Evolutionary conservation across 2,888 invertebrate species (phyloP).

Genomic region (Alloscopus bannaensis): DNA sequence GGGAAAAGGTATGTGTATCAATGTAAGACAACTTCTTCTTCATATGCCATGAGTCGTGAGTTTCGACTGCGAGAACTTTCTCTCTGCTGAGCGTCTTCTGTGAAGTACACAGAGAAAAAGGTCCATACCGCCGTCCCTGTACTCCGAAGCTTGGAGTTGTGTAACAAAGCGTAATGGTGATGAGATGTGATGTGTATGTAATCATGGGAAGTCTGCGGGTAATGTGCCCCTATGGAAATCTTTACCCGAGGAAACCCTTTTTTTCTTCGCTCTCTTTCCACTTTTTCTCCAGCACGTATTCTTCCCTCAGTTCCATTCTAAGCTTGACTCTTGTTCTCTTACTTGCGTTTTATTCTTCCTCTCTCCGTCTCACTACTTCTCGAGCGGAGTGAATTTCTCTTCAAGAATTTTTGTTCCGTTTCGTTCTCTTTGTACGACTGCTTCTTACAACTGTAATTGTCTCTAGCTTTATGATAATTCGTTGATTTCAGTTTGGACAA

Average conservation of each 20-base stretch:
- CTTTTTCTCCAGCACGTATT: slow-evolving; percentile 47
- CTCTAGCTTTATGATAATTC: too few relatives aligned
- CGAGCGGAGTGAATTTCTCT: slow-evolving; percentile 37
- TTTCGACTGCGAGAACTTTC: slow-evolving; percentile 23
- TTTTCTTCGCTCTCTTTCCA: slow-evolving; percentile 44
- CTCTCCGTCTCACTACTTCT: slow-evolving; percentile 35
- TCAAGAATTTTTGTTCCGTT: slow-evolving; percentile 10
- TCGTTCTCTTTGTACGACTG: slow-evolving; percentile 20
- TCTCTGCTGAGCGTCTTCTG: not conserved
- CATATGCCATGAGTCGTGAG: slow-evolving; percentile 25
- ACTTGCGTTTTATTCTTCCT: slow-evolving; percentile 52
- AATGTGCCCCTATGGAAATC: slow-evolving; percentile 45
- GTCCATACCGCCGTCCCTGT: slow-evolving; percentile 31
- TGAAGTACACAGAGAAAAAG: slow-evolving; percentile 26
- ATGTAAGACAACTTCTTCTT: not conserved
- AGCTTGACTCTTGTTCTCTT: slow-evolving; percentile 59
- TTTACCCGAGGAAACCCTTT: slow-evolving; percentile 1
- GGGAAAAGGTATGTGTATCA: not conserved
- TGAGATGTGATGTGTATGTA: slow-evolving; percentile 54
- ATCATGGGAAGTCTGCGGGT: slow-evolving; percentile 42
- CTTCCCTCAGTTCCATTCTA: slow-evolving; percentile 40
- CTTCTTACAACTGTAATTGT: too few relatives aligned
- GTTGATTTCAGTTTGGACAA: too few relatives aligned
- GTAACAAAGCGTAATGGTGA: slow-evolving; percentile 36
- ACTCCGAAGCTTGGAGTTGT: not conserved